A percentile compares a stretch with the other conserved stretches of the same genome.
These are phyloP conservation scores for Brachypterus glaber DNA, from an alignment of 2,888 invertebrate species.

Conservation along the genomic window DNA sequence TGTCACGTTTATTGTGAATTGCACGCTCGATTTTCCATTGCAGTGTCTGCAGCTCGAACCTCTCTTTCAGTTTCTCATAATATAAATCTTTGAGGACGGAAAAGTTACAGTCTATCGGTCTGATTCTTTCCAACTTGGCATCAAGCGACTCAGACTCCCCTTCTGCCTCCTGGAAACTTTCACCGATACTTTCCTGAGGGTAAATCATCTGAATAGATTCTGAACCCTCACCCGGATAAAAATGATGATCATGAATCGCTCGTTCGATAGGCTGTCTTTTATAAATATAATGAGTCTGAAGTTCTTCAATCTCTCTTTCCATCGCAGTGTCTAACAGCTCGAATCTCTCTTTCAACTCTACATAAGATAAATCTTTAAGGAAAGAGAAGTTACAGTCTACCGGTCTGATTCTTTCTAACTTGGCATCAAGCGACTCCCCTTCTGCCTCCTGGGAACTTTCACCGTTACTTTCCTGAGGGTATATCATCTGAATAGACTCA, in stretches of 20 bases:
- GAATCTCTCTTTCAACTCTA: conserved; percentile 87
- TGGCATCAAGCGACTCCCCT: conserved; percentile 23
- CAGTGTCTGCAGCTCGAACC: conserved; percentile 84
- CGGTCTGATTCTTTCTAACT: conserved; percentile 25
- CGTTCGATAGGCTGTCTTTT: conserved; percentile 97
- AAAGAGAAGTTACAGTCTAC: conserved; percentile 26
- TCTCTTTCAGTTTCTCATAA: conserved; percentile 75
- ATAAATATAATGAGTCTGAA: conserved; percentile 86
- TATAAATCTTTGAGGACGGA: conserved; percentile 25
- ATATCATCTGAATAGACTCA: not conserved
- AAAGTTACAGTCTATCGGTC: conserved; percentile 26
- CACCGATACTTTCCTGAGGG: not conserved
- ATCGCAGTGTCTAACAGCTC: conserved; percentile 91
- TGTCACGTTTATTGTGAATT: conserved; percentile 26
- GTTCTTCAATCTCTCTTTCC: conserved; percentile 96
- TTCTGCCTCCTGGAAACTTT: not conserved
- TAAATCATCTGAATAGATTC: not conserved
- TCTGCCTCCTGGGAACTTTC: not conserved
- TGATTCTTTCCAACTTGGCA: conserved; percentile 23
- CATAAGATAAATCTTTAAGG: conserved; percentile 33
- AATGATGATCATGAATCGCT: too few relatives aligned
- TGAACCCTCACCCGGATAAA: not conserved
- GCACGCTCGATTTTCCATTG: conserved; percentile 78
- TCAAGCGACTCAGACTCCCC: conserved; percentile 21
- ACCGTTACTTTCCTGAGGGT: not conserved